Conservation (phyloP, 1,140 invertebrate species). For the Drosophila subobscura region DNA sequence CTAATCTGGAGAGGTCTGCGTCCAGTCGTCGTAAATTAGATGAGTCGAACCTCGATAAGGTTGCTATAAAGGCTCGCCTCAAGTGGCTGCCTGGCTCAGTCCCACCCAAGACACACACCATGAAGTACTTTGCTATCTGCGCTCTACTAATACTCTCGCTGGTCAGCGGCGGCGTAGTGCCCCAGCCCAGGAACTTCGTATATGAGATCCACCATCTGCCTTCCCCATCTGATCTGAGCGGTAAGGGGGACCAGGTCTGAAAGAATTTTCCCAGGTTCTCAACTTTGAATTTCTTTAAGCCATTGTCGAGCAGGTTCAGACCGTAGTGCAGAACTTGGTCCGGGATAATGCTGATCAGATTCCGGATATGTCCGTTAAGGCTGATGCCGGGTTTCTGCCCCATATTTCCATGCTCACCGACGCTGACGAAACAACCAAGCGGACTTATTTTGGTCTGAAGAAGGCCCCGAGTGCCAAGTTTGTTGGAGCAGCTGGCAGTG, state of each 20-base stretch:
- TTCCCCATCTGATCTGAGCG: conserved; percentile 21
- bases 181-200: conserved; percentile 17
- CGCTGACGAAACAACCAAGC: conserved; percentile 24
- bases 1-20: conserved; percentile 33
- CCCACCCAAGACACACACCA: conserved; percentile 33
- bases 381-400: conserved; percentile 38
- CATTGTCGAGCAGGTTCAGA: conserved; percentile 30
- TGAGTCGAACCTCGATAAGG: conserved; percentile 2
- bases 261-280: no score
- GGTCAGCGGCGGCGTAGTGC: conserved; percentile 49
- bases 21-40: conserved; percentile 23
- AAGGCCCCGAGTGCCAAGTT: conserved; percentile 10
- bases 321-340: conserved; percentile 23
- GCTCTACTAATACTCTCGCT: conserved; percentile 60
- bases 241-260: background rate
- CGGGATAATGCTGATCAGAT: conserved; percentile 32
- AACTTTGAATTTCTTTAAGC: background rate
- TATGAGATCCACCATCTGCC: conserved; percentile 31
- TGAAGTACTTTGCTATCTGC: conserved; percentile 60
- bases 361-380: conserved; percentile 29
- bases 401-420: conserved; percentile 54
- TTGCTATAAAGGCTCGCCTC: conserved; percentile 43
- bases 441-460: conserved; percentile 11
- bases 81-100: conserved; percentile 29
- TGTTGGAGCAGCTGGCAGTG: background rate